phyloP scores from a whole-genome alignment of 2,888 invertebrate genomes.

The Phaedon cochleariae region DNA sequence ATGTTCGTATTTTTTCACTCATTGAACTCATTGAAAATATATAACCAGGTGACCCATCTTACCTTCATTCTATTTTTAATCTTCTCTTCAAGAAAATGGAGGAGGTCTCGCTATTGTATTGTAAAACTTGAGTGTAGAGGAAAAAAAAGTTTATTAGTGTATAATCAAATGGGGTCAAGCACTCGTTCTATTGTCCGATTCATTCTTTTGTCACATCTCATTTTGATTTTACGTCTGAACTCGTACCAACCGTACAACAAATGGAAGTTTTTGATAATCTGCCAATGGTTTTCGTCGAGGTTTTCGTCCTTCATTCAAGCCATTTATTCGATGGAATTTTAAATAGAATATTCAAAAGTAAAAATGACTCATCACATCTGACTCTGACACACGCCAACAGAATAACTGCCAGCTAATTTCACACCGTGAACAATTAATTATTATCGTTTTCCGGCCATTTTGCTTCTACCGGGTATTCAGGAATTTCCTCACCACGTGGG shows the following conservation, averaged over 20 bases:
- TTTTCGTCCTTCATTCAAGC: neutral
- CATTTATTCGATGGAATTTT: neutral
- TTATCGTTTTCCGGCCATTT: neutral
- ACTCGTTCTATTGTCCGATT: too few species aligned
- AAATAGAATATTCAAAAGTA: conserved; percentile 9
- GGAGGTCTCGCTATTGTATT: too few species aligned
- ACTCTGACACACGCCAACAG: neutral
- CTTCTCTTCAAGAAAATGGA: too few species aligned
- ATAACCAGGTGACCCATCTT: too few species aligned
- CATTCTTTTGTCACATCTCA: too few species aligned
- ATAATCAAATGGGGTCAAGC: too few species aligned
- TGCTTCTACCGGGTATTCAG: neutral
- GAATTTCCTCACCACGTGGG: neutral
- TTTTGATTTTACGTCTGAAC: neutral
- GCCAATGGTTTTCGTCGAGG: conserved; percentile 2
- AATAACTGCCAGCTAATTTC: neutral
- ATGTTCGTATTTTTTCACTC: too few species aligned
- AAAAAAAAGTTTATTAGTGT: too few species aligned
- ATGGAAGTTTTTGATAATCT: neutral
- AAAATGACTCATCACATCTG: conserved; percentile 6
- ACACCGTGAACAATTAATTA: neutral
- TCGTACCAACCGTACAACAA: neutral
- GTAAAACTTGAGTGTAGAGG: too few species aligned
- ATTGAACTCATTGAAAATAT: too few species aligned
- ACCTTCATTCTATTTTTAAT: too few species aligned